These are phyloP conservation scores for Phaenicophaeus curvirostris DNA, from an alignment of 2,797 vertebrate genomes.

Conservation along the genomic window DNA sequence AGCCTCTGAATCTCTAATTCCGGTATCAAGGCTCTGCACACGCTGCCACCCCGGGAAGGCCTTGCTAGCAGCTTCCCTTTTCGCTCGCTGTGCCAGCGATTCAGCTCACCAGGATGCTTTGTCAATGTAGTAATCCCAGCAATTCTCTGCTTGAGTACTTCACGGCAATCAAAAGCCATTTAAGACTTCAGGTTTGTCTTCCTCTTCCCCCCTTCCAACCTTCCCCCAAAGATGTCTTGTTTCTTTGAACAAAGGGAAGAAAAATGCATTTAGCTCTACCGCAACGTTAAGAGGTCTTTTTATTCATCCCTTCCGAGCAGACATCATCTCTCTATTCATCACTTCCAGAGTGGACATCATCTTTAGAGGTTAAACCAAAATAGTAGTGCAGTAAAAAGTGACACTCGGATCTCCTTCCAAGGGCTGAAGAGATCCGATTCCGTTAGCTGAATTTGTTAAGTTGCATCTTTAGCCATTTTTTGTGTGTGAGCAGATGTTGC, in stretches of 20 bases:
- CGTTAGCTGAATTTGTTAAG: neutral
- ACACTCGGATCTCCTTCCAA: neutral
- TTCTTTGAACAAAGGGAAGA: constrained; percentile 6
- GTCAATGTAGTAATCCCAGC: constrained; percentile 64
- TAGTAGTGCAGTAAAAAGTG: neutral
- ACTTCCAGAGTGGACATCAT: neutral
- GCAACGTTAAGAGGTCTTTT: neutral
- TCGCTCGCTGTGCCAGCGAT: constrained; percentile 50
- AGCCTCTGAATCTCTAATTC: constrained; percentile 63
- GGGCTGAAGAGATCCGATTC: neutral
- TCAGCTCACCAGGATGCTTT: constrained; percentile 67
- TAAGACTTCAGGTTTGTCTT: constrained; percentile 62
- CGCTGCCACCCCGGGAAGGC: constrained; percentile 60
- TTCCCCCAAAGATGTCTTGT: constrained; percentile 7
- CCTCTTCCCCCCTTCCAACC: constrained; percentile 13
- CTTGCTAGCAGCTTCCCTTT: constrained; percentile 67
- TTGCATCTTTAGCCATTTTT: neutral
- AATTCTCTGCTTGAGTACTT: constrained; percentile 50
- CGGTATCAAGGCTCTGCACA: constrained; percentile 58
- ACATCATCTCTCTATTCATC: neutral
- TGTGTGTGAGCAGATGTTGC: neutral
- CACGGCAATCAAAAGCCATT: constrained; percentile 65
- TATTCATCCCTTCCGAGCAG: neutral
- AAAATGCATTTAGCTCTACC: constrained; percentile 5
- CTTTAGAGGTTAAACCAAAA: constrained; percentile 44